Evolutionary conservation across 1,140 invertebrate species (phyloP).

Genomic region (Chironomus tepperi): DNA sequence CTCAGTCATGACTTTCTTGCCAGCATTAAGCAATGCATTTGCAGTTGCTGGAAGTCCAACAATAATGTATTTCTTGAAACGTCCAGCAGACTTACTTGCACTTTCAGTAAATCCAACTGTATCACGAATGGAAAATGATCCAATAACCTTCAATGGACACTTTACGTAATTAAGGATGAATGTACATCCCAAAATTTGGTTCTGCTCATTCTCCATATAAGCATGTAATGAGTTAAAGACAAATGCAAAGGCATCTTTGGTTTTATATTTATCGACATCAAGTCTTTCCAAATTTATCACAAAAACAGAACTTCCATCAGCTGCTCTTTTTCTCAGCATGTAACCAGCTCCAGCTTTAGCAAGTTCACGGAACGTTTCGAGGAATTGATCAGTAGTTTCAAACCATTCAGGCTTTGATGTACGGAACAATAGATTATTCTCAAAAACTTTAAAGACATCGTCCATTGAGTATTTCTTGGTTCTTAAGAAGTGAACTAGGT

Average conservation of each 20-base stretch:
- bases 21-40: neutral
- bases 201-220: neutral
- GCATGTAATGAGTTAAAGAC: neutral
- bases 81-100: neutral
- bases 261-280: neutral
- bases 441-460: neutral
- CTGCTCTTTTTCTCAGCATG: neutral
- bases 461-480: conserved; percentile 8
- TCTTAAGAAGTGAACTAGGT: neutral
- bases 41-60: neutral
- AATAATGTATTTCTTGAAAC: neutral
- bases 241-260: neutral
- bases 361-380: neutral
- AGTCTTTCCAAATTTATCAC: neutral
- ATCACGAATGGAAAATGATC: neutral
- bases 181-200: neutral
- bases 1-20: neutral
- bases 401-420: neutral
- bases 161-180: neutral
- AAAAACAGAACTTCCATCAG: neutral
- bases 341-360: neutral
- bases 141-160: neutral
- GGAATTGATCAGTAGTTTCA: neutral
- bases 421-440: neutral
- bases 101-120: neutral